Percentiles rank a stretch among this genome's conserved stretches.
Conservation (phyloP, 2,113 vertebrate species). For the Lontra canadensis region DNA sequence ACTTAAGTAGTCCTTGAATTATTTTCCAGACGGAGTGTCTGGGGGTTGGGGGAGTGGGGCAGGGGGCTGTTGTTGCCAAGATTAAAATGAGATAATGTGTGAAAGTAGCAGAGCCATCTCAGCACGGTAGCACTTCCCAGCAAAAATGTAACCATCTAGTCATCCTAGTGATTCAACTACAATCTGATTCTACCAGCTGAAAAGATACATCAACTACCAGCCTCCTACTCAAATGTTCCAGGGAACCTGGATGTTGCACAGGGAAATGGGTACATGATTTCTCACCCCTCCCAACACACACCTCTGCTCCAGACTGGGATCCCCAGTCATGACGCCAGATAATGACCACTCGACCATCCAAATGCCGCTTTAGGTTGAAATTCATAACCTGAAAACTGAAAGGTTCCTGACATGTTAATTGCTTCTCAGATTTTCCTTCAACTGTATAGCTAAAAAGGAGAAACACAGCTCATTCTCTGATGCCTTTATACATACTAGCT, state of each 20-base stretch:
- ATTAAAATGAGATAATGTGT: background rate
- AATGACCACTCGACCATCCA: background rate
- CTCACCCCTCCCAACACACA: background rate
- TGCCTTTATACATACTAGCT: conserved; percentile 28
- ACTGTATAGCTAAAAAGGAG: background rate
- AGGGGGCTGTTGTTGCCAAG: background rate
- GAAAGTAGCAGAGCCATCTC: background rate
- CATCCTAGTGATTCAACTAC: background rate
- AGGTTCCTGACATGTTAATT: background rate
- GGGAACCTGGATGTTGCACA: background rate
- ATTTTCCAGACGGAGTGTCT: conserved; percentile 1
- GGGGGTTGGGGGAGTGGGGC: background rate
- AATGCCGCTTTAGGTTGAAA: conserved; percentile 1
- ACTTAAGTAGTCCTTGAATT: background rate
- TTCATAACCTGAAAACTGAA: background rate
- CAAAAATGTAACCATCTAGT: background rate
- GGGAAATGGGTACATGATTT: background rate
- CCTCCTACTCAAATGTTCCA: background rate
- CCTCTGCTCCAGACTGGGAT: background rate
- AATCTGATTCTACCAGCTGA: background rate
- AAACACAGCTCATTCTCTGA: background rate
- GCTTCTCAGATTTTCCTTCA: conserved; percentile 45
- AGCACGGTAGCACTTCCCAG: background rate
- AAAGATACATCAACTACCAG: background rate
- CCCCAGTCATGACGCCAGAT: background rate